Evolutionary conservation across 2,888 invertebrate genomes (phyloP).

Genomic region (Lithophane leautieri): DNA sequence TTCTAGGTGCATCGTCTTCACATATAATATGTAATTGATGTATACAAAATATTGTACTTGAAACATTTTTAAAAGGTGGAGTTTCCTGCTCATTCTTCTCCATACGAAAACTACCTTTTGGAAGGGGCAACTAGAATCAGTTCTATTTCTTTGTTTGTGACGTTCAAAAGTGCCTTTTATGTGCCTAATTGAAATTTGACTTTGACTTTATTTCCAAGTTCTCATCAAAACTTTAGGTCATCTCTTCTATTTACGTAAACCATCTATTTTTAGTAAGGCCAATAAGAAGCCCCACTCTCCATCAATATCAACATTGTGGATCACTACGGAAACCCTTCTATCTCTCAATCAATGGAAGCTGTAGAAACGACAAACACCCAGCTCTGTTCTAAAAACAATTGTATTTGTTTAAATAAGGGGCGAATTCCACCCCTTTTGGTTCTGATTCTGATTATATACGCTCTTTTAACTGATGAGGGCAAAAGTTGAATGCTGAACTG

Average conservation of each 20-base stretch:
- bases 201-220: not conserved
- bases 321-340: slow-evolving; percentile 46
- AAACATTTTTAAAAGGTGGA: no score
- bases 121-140: no score
- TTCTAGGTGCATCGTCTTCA: no score
- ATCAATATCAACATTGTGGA: slow-evolving; percentile 51
- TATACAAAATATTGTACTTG: no score
- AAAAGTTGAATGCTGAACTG: not conserved
- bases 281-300: slow-evolving; percentile 42
- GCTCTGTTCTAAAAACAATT: slow-evolving; percentile 51
- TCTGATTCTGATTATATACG: slow-evolving; percentile 1
- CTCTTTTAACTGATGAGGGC: slow-evolving; percentile 1
- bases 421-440: slow-evolving; percentile 14
- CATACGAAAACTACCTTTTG: no score
- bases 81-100: no score
- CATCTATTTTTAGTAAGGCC: slow-evolving; percentile 26
- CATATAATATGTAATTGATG: no score
- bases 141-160: no score
- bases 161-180: no score
- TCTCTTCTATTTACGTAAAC: slow-evolving; percentile 29
- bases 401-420: slow-evolving; percentile 51
- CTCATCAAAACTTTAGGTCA: not conserved
- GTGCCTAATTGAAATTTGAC: no score
- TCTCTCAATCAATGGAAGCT: slow-evolving; percentile 61
- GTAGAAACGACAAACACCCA: slow-evolving; percentile 51